These are phyloP conservation scores for Muscina levida DNA, from an alignment of 2,888 invertebrate genomes.

Conservation along the genomic window DNA sequence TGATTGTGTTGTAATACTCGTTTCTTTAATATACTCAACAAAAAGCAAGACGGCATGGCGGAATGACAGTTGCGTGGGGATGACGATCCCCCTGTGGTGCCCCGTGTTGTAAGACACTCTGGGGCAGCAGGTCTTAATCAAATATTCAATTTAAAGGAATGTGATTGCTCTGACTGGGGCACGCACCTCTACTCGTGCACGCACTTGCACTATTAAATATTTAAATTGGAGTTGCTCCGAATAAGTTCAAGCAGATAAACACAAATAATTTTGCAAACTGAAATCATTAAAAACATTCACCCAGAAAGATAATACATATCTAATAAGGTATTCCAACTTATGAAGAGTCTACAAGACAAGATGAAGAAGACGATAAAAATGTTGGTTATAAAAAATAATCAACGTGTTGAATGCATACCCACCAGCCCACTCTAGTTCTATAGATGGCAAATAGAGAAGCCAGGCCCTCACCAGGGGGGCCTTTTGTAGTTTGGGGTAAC, in stretches of 20 bases:
- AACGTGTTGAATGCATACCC: slow-evolving; percentile 22
- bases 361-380: slow-evolving; percentile 11
- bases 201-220: slow-evolving; percentile 49
- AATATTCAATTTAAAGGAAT: slow-evolving; percentile 13
- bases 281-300: slow-evolving; percentile 5
- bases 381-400: background rate
- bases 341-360: background rate
- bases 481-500: too few species aligned
- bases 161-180: background rate
- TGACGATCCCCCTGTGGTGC: too few species aligned
- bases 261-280: slow-evolving; percentile 36
- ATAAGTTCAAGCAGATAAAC: slow-evolving; percentile 33
- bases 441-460: too few species aligned
- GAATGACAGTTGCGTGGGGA: too few species aligned
- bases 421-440: too few species aligned
- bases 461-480: background rate
- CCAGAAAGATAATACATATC: slow-evolving; percentile 21
- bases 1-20: too few species aligned
- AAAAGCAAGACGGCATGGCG: too few species aligned
- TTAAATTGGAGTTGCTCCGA: slow-evolving; percentile 46
- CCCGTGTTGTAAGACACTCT: background rate
- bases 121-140: slow-evolving; percentile 6
- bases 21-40: too few species aligned
- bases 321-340: background rate
- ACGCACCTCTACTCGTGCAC: background rate